Evolutionary conservation across 2,797 vertebrate species (phyloP), one percentile per base, ranked within the genome.

Genomic region (Melanotaenia boesemani): DNA sequence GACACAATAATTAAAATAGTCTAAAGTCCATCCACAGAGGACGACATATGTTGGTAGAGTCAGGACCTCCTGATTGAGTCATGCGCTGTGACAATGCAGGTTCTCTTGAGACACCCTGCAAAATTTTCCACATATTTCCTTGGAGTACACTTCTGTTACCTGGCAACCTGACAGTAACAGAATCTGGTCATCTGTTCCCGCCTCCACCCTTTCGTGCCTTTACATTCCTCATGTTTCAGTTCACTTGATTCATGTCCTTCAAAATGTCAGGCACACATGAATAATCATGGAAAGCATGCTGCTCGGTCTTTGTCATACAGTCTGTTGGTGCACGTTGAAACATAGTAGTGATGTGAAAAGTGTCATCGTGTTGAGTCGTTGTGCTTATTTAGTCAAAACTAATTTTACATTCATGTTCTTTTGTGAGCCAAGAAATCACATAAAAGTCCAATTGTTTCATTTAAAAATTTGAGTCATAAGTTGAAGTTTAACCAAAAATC

Each of bases 101-200:
- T 82, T 83, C 84, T 88, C 79, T 71, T 66, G 72, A 92, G 86
- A 80, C 85, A 84, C 84, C 72, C 86, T 89, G 86, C 77, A 80
- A 52, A 30, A 34, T 74, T 84, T 81, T 82, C 72, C 81, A 74
- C 84, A 77, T 76, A 71, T 76, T 82, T 85, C 76, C 70, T 69
- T 13, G 46, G 69, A 83, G 73, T 80, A 73, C 83, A 84, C 72
- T 89, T 82, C 82, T 89, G 92, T 94, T 93, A 92, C 93, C 52
- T 85, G 87, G 92, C 91, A 93, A 93, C 88, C 84, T 84, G 75
- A 92, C 85, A 86, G 75, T 88, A 84, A 89, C 87, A 66, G 82
- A 88, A 86, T 80, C 81, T 84, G 82, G 81, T 91, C 90, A 90
- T 92, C 89, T 91, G 85, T 80, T 91, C 80, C 85, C 88, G 74